Evolutionary conservation across 2,888 invertebrate species (phyloP).

Genomic region (Empis stercorea): DNA sequence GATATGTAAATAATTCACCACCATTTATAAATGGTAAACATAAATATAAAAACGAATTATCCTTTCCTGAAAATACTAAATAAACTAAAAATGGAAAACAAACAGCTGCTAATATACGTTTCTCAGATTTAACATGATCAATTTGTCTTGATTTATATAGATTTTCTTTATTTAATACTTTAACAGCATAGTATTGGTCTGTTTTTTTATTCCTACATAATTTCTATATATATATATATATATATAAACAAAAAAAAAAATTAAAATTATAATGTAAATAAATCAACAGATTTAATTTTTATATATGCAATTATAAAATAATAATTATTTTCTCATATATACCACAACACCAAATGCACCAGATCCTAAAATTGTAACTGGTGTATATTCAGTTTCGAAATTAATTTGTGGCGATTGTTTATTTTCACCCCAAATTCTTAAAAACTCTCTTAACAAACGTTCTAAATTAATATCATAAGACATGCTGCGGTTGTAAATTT

Average conservation of each 20-base stretch:
- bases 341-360: slow-evolving; percentile 88
- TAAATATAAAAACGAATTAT: slow-evolving; percentile 73
- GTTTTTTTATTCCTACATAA: slow-evolving; percentile 47
- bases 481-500: background rate
- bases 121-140: slow-evolving; percentile 81
- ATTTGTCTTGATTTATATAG: slow-evolving; percentile 81
- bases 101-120: slow-evolving; percentile 75
- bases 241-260: slow-evolving; percentile 1
- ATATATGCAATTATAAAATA: too few relatives aligned
- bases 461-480: slow-evolving; percentile 35
- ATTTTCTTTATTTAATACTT: slow-evolving; percentile 75
- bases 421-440: slow-evolving; percentile 38
- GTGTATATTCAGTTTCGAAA: slow-evolving; percentile 57
- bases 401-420: slow-evolving; percentile 20
- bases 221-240: too few relatives aligned
- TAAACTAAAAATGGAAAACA: slow-evolving; percentile 78
- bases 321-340: slow-evolving; percentile 4
- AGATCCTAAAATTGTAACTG: slow-evolving; percentile 66
- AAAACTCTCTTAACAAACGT: slow-evolving; percentile 43
- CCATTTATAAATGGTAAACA: slow-evolving; percentile 74
- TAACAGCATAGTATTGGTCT: slow-evolving; percentile 65
- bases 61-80: slow-evolving; percentile 75
- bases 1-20: slow-evolving; percentile 76
- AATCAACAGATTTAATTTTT: too few relatives aligned
- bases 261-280: too few relatives aligned